These are phyloP conservation scores for Xestia sexstrigata DNA, from an alignment of 2,888 invertebrate genomes.

Conservation along the genomic window DNA sequence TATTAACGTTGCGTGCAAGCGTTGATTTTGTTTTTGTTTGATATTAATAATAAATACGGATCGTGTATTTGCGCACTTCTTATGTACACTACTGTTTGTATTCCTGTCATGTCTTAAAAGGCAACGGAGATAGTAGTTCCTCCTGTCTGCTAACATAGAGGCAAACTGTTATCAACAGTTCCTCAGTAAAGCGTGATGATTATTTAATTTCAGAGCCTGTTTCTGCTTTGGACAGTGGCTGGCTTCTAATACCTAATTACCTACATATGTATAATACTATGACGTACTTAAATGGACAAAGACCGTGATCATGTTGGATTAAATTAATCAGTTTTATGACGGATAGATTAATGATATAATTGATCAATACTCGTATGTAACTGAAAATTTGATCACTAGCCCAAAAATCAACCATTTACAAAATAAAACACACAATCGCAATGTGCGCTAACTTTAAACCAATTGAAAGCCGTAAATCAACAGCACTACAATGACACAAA, in stretches of 20 bases:
- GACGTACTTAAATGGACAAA: background rate
- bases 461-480: background rate
- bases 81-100: slow-evolving; percentile 29
- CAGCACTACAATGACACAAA: no score
- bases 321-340: background rate
- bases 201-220: background rate
- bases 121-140: background rate
- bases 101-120: background rate
- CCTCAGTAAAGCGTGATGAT: background rate
- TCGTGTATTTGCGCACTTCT: slow-evolving; percentile 43
- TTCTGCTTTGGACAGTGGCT: background rate
- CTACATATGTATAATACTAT: background rate
- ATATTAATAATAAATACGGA: slow-evolving; percentile 60
- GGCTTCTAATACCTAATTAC: background rate
- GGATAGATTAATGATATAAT: background rate
- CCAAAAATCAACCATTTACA: background rate
- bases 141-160: background rate
- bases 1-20: slow-evolving; percentile 68
- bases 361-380: background rate
- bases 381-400: background rate
- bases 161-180: background rate
- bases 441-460: background rate
- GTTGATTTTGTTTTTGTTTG: slow-evolving; percentile 66
- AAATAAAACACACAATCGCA: background rate
- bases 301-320: background rate